Base-by-base conservation (phyloP, 2,888 invertebrate species). In the Amblyjoppa fuscipennis region DNA sequence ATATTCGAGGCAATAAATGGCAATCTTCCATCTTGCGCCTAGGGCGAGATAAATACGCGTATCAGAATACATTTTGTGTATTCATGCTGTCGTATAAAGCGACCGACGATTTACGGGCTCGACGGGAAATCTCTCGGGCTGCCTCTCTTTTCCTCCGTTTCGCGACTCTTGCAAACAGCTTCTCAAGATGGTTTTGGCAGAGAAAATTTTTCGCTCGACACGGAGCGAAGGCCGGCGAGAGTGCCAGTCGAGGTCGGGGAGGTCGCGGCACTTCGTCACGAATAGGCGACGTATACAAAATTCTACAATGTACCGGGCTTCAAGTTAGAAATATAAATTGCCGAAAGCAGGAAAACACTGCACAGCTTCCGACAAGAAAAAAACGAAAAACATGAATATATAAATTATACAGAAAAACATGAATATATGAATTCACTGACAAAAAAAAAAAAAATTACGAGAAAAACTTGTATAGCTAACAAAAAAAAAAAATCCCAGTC, bases 1-100 rank as follows among this genome's bases (percentile, higher is more conserved):
- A 88, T 88, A 88, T 88, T 88, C 86, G 85, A 76, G 87, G 87
- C 88, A 87, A 88, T 88, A 88, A 88, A 88, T 88, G 88, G 88
- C 88, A 88, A 88, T 88, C 88, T 88, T 88, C 88, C 88, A 88
- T 88, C 88, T 88, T 87, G 87, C 83, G 82, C 85, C 81, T 71
- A 79, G 84, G 83, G 84, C 84, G 85, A 87, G 87, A 88, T 88
- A 88, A 88, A 88, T 87, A 88, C 88, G 87, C 88, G 84, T 88
- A 88, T 88, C 88, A 88, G 86, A 88, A 88, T 88, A 88, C 83
- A 88, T 88, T 88, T 86, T 88, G 86, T 88, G 86, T 88, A 88
- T 88, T 88, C 88, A 87, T 86, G 79, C 86, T 87, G 88, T 88
- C 87, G 88, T 86, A 86, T 86, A 85, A 87, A 87, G 81, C 76